A percentile compares a stretch with the other conserved stretches of the same genome.
phyloP scores from a whole-genome alignment of 2,113 vertebrate genomes.

The Bos indicus region DNA sequence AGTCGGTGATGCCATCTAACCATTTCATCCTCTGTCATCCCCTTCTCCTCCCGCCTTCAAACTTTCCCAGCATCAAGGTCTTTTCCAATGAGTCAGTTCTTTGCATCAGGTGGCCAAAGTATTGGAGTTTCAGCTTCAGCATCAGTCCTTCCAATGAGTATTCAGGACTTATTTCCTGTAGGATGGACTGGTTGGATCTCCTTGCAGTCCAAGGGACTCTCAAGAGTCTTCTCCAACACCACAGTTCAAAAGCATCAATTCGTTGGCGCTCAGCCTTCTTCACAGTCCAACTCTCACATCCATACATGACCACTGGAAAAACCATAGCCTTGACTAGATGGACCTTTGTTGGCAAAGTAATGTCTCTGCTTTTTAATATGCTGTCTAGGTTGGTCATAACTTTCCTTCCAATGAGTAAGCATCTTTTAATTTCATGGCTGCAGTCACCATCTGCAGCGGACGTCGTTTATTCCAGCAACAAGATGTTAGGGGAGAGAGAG shows the following conservation, averaged over 20 bases:
- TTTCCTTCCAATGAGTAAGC: neutral
- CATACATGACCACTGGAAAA: neutral
- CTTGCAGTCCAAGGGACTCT: neutral
- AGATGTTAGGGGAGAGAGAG: neutral
- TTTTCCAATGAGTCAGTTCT: neutral
- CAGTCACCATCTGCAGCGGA: neutral
- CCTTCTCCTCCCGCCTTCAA: neutral
- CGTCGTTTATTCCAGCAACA: fast-evolving
- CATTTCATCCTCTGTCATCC: neutral
- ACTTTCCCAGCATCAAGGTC: neutral
- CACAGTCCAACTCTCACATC: neutral
- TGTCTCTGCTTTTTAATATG: neutral
- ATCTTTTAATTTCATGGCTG: neutral
- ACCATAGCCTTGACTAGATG: neutral
- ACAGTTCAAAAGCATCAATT: neutral
- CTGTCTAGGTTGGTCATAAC: neutral
- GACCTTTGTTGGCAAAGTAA: neutral
- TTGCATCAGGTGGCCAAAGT: neutral
- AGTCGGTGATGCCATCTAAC: fast-evolving
- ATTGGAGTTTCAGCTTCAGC: neutral
- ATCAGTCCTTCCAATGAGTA: neutral
- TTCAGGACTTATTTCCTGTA: neutral
- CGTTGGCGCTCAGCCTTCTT: fast-evolving
- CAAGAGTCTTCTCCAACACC: neutral
- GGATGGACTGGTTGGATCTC: neutral